Evolutionary conservation across 2,888 invertebrate genomes (phyloP), one percentile per base, ranked within the genome.

Genomic region (Octodonta nipae): DNA sequence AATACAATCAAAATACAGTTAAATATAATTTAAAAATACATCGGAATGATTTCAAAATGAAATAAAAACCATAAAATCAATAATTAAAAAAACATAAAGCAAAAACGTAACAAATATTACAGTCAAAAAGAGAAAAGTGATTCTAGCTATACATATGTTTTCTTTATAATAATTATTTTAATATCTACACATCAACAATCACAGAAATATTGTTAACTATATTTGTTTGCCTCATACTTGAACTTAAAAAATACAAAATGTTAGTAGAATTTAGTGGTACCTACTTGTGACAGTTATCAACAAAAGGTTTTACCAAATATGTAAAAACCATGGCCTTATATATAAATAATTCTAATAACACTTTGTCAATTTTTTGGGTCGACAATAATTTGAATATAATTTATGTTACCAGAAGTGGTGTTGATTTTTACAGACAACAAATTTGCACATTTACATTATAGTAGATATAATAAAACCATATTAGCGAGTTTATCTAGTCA

Each of bases 1-100:
- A 58, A 53, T 57, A 60, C 58, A 58, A 48, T 54, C n/a, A n/a
- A n/a, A n/a, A n/a, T n/a, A n/a, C n/a, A n/a, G n/a, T 52, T 50
- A 46, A 52, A 50, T 56, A 58, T 56, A 58, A 56, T 58, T 51
- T 50, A 55, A 55, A 57, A 56, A 52, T 55, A 55, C 22, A 22
- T 10, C 11, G 11, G 11, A 22, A 10, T 3, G 22, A 22, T 10
- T 22, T n/a, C 11, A 22, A n/a, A n/a, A 4, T 22, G 22, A 22
- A 22, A n/a, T 10, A 22, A 22, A 22, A 22, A 22, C 11, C 11
- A 22, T 10, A 22, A 22, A 17, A 34, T 26, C 15, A 30, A 30
- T 26, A 5, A 17, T 41, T 45, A 54, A 50, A 53, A 48, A 50
- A 51, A 56, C 49, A 55, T 47, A 49, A 52, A 52, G 51, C 51